These are phyloP conservation scores for Hydriomena furcata DNA, from an alignment of 2,888 invertebrate species.

Conservation along the genomic window DNA sequence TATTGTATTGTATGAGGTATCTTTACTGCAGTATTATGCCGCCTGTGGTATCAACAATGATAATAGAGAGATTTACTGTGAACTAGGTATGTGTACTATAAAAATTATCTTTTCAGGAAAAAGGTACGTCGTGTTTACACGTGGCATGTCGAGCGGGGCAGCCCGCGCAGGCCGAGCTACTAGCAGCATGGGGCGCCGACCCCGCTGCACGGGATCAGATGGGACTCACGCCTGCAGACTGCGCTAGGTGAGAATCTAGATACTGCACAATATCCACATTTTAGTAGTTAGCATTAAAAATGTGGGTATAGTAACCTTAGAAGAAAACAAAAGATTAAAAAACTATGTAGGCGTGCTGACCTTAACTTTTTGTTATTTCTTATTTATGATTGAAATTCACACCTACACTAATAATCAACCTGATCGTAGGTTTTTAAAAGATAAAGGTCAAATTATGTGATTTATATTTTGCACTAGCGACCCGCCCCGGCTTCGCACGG, in stretches of 20 bases:
- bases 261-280: too few species aligned
- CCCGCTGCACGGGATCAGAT: constrained; percentile 91
- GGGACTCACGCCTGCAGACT: constrained; percentile 88
- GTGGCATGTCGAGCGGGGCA: constrained; percentile 98
- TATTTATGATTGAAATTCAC: neutral
- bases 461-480: too few species aligned
- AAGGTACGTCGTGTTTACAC: constrained; percentile 95
- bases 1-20: too few species aligned
- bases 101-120: constrained; percentile 85
- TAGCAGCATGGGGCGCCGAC: constrained; percentile 97
- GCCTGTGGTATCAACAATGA: too few species aligned
- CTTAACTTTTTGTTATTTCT: constrained; percentile 2
- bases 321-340: neutral
- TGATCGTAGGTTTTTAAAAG: constrained; percentile 17
- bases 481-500: too few species aligned
- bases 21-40: too few species aligned
- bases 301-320: too few species aligned
- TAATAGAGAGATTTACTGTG: too few species aligned
- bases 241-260: too few species aligned
- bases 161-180: constrained; percentile 94
- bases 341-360: constrained; percentile 4
- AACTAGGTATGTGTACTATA: too few species aligned
- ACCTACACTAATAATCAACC: constrained; percentile 8
- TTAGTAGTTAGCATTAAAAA: too few species aligned
- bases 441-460: constrained; percentile 9